Conservation (phyloP, 1,140 invertebrate species). For the Trichogramma pretiosum region DNA sequence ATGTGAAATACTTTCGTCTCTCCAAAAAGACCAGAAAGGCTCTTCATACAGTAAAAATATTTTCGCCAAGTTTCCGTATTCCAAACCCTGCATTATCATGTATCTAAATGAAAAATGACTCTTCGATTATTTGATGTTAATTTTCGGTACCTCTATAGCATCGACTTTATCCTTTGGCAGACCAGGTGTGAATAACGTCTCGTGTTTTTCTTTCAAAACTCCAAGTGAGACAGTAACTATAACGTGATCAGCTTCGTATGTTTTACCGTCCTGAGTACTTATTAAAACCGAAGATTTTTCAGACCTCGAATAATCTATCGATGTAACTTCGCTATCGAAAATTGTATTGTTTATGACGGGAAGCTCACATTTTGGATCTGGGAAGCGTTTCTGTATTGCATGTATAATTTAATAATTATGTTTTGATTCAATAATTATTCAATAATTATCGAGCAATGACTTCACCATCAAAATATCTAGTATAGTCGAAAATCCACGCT, state of each 20-base stretch:
- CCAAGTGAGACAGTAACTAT: constrained; percentile 44
- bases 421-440: background rate
- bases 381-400: constrained; percentile 29
- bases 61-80: constrained; percentile 53
- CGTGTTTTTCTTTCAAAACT: constrained; percentile 37
- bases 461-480: constrained; percentile 50
- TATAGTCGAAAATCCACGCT: constrained; percentile 51
- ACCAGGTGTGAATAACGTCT: constrained; percentile 34
- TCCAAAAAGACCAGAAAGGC: constrained; percentile 49
- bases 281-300: constrained; percentile 24
- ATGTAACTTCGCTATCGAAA: constrained; percentile 30
- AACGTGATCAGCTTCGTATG: constrained; percentile 36
- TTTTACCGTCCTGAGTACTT: constrained; percentile 30
- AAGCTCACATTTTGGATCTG: constrained; percentile 25
- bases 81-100: constrained; percentile 35
- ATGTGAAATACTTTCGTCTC: constrained; percentile 41
- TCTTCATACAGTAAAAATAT: constrained; percentile 60
- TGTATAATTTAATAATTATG: constrained; percentile 14
- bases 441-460: background rate
- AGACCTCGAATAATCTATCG: constrained; percentile 29
- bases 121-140: no score
- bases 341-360: constrained; percentile 32
- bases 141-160: constrained; percentile 29
- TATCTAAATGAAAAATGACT: no score
- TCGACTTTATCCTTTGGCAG: constrained; percentile 31